Evolutionary conservation across 1,140 invertebrate species (phyloP).

Genomic region (Battus philenor): DNA sequence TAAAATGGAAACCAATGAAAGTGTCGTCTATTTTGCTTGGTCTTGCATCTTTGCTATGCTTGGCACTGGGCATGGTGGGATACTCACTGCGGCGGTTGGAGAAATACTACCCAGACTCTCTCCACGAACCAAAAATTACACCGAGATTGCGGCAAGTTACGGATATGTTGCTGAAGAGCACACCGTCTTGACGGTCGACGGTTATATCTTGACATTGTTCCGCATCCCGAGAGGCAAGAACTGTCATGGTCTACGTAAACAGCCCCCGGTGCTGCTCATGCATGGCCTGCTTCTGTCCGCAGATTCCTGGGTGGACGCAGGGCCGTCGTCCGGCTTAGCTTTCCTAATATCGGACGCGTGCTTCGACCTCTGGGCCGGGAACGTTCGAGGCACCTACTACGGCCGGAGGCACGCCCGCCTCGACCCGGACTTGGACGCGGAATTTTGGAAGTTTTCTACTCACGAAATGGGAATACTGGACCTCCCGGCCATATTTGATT

Average conservation of each 20-base stretch:
- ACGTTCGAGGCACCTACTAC: slow-evolving; percentile 8
- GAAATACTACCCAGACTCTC: no score
- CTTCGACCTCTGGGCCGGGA: slow-evolving; percentile 7
- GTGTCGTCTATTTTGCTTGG: no score
- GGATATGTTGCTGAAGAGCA: slow-evolving; percentile 18
- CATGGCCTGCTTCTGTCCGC: slow-evolving; percentile 1
- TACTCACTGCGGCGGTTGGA: no score
- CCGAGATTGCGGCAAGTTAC: slow-evolving; percentile 12
- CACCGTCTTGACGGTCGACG: slow-evolving; percentile 46
- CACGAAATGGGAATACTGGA: slow-evolving; percentile 3
- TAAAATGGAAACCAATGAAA: no score
- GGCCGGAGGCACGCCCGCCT: background rate
- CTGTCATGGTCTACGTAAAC: background rate
- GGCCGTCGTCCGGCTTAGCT: background rate
- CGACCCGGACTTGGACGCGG: background rate
- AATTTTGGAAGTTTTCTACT: slow-evolving; percentile 5
- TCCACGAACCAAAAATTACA: slow-evolving; percentile 18
- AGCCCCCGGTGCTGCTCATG: slow-evolving; percentile 5
- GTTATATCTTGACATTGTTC: slow-evolving; percentile 54
- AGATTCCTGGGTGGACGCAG: slow-evolving; percentile 1
- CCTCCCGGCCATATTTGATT: background rate
- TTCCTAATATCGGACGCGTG: slow-evolving; percentile 2
- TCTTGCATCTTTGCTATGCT: no score
- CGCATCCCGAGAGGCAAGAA: slow-evolving; percentile 20
- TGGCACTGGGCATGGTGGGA: no score